phyloP scores from a whole-genome alignment of 2,888 invertebrate species.

The Brachyptera risi region DNA sequence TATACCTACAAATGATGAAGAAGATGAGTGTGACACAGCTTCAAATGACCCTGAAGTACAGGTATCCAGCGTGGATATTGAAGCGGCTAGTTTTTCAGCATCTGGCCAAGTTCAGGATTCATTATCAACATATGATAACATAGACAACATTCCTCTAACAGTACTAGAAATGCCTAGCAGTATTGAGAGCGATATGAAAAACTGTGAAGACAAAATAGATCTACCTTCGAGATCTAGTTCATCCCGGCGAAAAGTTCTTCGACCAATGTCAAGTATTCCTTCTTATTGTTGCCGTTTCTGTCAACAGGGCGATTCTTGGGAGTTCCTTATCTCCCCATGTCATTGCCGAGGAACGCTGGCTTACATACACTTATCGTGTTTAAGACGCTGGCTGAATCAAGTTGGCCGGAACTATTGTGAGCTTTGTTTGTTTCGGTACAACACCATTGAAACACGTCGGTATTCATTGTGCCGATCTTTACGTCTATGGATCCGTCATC shows the following conservation, averaged over 20 bases:
- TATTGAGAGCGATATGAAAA: no score
- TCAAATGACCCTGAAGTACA: no score
- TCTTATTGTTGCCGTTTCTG: slow-evolving; percentile 17
- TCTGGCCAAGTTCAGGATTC: no score
- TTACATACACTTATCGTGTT: slow-evolving; percentile 13
- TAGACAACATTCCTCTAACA: neutral
- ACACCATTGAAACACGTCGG: slow-evolving; percentile 13
- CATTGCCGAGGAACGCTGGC: slow-evolving; percentile 19
- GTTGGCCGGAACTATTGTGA: slow-evolving; percentile 18
- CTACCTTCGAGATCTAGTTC: no score
- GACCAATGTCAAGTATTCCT: neutral
- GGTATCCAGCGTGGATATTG: no score
- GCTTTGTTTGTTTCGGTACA: slow-evolving; percentile 12
- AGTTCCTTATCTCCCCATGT: slow-evolving; percentile 13
- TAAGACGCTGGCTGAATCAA: slow-evolving; percentile 13
- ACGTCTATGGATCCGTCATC: slow-evolving; percentile 1
- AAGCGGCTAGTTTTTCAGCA: no score
- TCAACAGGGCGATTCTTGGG: slow-evolving; percentile 2
- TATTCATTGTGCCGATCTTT: slow-evolving; percentile 5
- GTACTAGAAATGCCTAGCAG: no score
- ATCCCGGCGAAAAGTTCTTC: neutral
- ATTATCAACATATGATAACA: neutral
- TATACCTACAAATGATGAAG: no score
- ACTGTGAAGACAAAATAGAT: no score
- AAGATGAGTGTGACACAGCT: no score